Evolutionary conservation across 2,888 invertebrate species (phyloP).

Genomic region (Matsumyia berberina): DNA sequence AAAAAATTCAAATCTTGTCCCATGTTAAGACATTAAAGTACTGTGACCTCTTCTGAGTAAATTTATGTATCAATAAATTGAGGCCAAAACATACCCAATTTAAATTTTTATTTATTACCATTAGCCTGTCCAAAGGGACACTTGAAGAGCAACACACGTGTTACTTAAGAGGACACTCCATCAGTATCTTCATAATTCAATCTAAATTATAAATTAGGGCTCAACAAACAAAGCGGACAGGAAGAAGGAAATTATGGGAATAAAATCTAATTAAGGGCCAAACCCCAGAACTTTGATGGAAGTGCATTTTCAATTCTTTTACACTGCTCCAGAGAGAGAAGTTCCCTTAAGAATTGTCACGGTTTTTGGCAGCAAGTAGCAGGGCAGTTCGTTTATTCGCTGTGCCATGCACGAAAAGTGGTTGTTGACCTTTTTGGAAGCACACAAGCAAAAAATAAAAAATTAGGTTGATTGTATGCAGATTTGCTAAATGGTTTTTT

Average conservation of each 20-base stretch:
- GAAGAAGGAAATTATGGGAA: not conserved
- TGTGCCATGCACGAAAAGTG: slow-evolving; percentile 57
- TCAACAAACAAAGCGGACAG: not conserved
- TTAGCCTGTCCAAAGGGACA: slow-evolving; percentile 12
- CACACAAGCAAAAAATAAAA: slow-evolving; percentile 42
- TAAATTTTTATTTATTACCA: slow-evolving; percentile 17
- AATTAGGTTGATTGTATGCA: slow-evolving; percentile 76
- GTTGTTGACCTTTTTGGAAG: slow-evolving; percentile 71
- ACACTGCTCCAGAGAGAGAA: slow-evolving; percentile 38
- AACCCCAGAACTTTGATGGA: slow-evolving; percentile 13
- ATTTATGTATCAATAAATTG: slow-evolving; percentile 27
- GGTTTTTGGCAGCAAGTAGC: slow-evolving; percentile 64
- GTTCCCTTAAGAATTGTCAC: slow-evolving; percentile 51
- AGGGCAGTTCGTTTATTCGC: slow-evolving; percentile 41
- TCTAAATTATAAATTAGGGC: slow-evolving; percentile 18
- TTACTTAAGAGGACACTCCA: not conserved
- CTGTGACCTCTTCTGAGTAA: not conserved
- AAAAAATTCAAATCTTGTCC: slow-evolving; percentile 20
- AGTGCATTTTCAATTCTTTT: slow-evolving; percentile 53
- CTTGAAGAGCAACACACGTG: slow-evolving; percentile 1
- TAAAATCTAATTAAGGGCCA: slow-evolving; percentile 9
- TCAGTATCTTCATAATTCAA: slow-evolving; percentile 5
- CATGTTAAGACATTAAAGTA: slow-evolving; percentile 9
- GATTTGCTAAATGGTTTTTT: slow-evolving; percentile 67
- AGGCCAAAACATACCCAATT: slow-evolving; percentile 8